These are phyloP conservation scores for Bubo bubo DNA, from an alignment of 2,113 vertebrate species.

Conservation along the genomic window DNA sequence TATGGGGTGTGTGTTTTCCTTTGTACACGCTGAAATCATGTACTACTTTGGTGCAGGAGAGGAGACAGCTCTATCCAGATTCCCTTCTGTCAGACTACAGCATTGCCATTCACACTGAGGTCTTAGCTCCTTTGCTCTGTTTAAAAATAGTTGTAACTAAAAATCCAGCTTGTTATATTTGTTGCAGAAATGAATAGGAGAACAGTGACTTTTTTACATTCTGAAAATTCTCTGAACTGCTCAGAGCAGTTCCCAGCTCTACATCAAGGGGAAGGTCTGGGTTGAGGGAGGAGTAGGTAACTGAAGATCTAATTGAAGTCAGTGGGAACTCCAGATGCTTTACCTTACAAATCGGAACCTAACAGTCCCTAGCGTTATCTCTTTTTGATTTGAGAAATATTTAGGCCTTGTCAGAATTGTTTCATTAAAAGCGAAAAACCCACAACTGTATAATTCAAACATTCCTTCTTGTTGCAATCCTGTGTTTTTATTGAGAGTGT, in stretches of 20 bases:
- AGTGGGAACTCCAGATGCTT: background rate
- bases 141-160: background rate
- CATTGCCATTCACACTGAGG: rapidly evolving
- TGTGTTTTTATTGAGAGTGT: background rate
- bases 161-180: background rate
- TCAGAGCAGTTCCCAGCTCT: background rate
- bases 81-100: background rate
- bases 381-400: background rate
- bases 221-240: background rate
- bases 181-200: background rate
- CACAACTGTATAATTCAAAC: background rate
- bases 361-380: background rate
- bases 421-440: background rate
- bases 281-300: background rate
- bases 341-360: background rate
- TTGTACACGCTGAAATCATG: background rate
- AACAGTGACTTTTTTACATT: background rate
- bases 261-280: background rate
- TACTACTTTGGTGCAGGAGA: background rate
- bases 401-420: background rate
- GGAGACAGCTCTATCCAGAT: background rate
- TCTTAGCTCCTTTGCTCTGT: background rate
- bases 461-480: background rate
- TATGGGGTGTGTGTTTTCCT: background rate
- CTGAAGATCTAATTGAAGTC: background rate